Evolutionary conservation across 2,797 vertebrate species (phyloP), one percentile per base, ranked within the genome.

Genomic region (Florisuga fusca): DNA sequence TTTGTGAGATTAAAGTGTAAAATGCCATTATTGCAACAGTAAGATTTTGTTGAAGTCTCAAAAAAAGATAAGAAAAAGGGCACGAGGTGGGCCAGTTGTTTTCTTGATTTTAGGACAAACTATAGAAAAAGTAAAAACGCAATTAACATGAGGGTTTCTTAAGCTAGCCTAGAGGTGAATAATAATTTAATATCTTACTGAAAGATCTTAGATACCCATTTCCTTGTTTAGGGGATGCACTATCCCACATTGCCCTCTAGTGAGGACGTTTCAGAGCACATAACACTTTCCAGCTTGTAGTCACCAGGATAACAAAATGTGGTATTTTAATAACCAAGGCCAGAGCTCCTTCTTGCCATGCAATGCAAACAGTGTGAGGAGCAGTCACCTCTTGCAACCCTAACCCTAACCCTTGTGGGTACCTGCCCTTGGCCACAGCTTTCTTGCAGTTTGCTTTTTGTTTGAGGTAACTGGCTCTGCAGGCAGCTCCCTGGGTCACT

Each of bases 201-300:
- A 46, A 29, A 62, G n/a, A 77, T 41, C 46, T 74, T 29, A 38
- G 48, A 7, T 58, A 57, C 16, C 17, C 1, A 3, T 38, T 27
- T 81, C 50, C 23, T 43, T 64, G 51, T 22, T 73, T 18, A 12
- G 63, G 16, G 54, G 41, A 53, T 95, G 53, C 68, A 89, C 94
- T 92, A 74, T 95, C 94, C 80, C 82, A 85, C 87, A 97, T 93
- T 93, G 71, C 96, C 96, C 96, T 97, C 97, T 97, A 94, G 96
- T 17, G 97, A 95, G 58, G 29, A 63, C 58, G 10, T 6, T 26
- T 17, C 64, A 64, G 68, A 94, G 41, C 11, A 33, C 58, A 11
- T 22, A 2, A 3, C 14, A 6, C 33, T 12, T 84, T 58, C 62
- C 29, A 22, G 46, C 36, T 45, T 26, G 21, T 43, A 62, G 50